Base-by-base conservation (phyloP, 2,888 invertebrate species). In the Pilophorus perplexus region DNA sequence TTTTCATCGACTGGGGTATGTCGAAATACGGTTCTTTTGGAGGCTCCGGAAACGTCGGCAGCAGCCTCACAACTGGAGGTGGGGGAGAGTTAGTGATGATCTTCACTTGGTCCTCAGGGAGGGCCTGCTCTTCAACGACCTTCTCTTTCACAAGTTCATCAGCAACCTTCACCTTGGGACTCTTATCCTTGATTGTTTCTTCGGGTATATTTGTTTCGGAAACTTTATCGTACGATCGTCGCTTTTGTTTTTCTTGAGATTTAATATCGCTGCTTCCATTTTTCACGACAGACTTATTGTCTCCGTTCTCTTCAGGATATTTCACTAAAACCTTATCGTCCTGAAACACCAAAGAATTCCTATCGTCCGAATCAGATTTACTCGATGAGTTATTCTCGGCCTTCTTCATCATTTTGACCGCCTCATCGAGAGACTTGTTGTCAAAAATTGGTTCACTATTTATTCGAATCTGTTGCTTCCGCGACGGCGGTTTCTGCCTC, bases 391-490 rank as follows among this genome's bases (percentile, higher is more conserved):
- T 6, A 28, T 18, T 27, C 4, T 44, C 44, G 3, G 42, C 20
- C 18, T 64, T 64, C 25, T 22, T 64, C 20, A 50, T 50, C 25
- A 69, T 38, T 44, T 65, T 67, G 1, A 40, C 50, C n/a, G 67
- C 67, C 27, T 68, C 70, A 12, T 62, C 42, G 33, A 69, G 40
- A 5, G 46, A 18, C 42, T 68, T 68, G 27, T 50, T 59, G 46
- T 66, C 67, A n/a, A 69, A 70, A 20, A 67, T 59, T 2, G 70
- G 70, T 37, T 68, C 68, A 20, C 68, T 70, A 54, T 70, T 70
- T 38, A 70, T 54, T 44, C 70, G 28, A 2, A 69, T 57, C 37
- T 69, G 69, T 22, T 68, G 66, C 48, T 69, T 69, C 8, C 60
- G 4, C 16, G 55, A 40, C 16, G 66, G 57, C 1, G 54, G 38